Percentiles rank a stretch among this genome's conserved stretches.
Conservation (phyloP, 2,888 invertebrate species). For the Cenopis cana region DNA sequence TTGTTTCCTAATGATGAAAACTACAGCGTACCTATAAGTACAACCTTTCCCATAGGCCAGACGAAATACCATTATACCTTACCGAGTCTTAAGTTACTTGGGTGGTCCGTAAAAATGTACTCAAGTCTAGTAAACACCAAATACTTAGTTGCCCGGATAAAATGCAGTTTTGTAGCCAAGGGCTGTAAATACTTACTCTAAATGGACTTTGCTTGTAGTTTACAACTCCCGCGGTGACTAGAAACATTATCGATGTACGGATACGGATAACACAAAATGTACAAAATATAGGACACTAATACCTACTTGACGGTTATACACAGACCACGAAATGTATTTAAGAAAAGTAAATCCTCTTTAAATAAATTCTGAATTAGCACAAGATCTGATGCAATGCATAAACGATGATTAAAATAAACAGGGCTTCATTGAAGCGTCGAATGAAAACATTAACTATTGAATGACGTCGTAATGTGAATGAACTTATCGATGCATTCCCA, state of each 20-base stretch:
- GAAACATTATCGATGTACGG: constrained; percentile 30
- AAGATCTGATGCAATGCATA: constrained; percentile 11
- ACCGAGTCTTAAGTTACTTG: constrained; percentile 14
- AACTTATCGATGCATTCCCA: constrained; percentile 8
- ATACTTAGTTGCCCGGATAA: constrained; percentile 49
- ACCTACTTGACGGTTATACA: background rate
- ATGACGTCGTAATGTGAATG: constrained; percentile 12
- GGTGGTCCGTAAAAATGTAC: constrained; percentile 47
- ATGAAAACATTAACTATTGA: constrained; percentile 38
- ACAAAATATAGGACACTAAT: constrained; percentile 22
- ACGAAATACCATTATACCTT: background rate
- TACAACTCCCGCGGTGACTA: constrained; percentile 46
- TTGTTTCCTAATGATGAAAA: background rate
- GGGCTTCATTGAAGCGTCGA: constrained; percentile 10
- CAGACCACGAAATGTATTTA: background rate
- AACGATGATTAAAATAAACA: constrained; percentile 13
- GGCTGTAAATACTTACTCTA: constrained; percentile 52
- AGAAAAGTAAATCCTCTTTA: no score
- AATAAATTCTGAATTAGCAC: background rate
- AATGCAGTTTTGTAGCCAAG: constrained; percentile 49
- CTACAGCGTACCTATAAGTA: no score
- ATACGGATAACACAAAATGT: constrained; percentile 15
- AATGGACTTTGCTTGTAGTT: constrained; percentile 55
- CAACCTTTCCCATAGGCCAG: no score
- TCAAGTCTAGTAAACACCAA: constrained; percentile 31